Conservation (phyloP, 2,888 invertebrate genomes). For the Himalopsyche tibetana region DNA sequence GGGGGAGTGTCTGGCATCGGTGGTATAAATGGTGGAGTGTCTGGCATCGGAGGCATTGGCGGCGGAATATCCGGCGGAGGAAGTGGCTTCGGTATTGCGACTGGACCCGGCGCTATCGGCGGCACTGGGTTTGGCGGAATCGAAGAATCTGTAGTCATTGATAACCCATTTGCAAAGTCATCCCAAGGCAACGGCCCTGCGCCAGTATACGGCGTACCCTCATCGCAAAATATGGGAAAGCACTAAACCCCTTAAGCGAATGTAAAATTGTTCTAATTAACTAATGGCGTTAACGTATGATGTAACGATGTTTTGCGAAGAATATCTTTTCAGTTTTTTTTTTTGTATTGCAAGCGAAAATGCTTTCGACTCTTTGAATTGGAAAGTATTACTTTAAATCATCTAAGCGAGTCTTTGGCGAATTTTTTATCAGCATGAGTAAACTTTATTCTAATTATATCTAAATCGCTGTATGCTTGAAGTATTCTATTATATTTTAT, state of each 20-base stretch:
- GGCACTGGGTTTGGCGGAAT: conserved; percentile 67
- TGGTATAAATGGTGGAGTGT: conserved; percentile 69
- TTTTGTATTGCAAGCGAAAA: conserved; percentile 26
- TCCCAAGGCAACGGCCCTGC: conserved; percentile 71
- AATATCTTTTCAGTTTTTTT: neutral
- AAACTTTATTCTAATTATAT: neutral
- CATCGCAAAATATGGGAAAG: conserved; percentile 62
- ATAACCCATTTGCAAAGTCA: conserved; percentile 68
- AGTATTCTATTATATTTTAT: neutral
- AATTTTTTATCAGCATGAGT: neutral
- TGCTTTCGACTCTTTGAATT: conserved; percentile 1
- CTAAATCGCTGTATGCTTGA: neutral
- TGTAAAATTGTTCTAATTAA: neutral
- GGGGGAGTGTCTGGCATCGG: conserved; percentile 70
- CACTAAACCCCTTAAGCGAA: conserved; percentile 1
- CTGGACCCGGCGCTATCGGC: conserved; percentile 68
- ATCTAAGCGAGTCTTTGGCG: neutral
- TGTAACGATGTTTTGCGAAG: neutral
- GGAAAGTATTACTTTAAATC: conserved; percentile 1
- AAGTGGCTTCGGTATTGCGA: conserved; percentile 66
- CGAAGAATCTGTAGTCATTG: conserved; percentile 66
- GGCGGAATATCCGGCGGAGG: conserved; percentile 67
- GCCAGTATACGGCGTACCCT: conserved; percentile 76
- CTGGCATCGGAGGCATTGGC: conserved; percentile 61
- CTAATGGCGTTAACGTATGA: conserved; percentile 15